phyloP scores from a whole-genome alignment of 2,888 invertebrate species.

The Oxyteleia sp. region DNA sequence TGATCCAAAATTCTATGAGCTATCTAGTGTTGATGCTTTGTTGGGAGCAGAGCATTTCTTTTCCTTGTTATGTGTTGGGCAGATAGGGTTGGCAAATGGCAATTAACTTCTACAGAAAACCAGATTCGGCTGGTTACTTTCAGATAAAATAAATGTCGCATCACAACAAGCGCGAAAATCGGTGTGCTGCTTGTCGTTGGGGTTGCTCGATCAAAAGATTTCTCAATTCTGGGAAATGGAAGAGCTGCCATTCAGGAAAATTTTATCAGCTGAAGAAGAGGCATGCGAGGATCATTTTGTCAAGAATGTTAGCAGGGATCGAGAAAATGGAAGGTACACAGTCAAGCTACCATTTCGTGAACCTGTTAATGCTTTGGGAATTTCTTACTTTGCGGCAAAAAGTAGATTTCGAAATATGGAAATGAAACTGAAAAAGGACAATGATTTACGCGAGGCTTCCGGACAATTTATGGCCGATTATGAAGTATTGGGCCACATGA shows the following conservation, averaged over 20 bases:
- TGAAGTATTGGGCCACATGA: conserved; percentile 37
- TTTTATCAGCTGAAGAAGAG: conserved; percentile 70
- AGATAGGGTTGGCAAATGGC: conserved; percentile 7
- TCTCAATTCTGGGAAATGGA: conserved; percentile 76
- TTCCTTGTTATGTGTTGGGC: conserved; percentile 8
- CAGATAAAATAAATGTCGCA: conserved; percentile 7
- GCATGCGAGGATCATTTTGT: conserved; percentile 75
- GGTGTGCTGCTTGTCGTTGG: conserved; percentile 23
- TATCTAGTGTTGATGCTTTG: background rate
- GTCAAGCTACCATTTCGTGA: conserved; percentile 41
- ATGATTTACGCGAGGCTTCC: conserved; percentile 19
- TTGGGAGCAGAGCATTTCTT: conserved; percentile 13
- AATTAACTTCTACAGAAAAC: conserved; percentile 19
- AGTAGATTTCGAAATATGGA: conserved; percentile 24
- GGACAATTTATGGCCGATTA: conserved; percentile 35
- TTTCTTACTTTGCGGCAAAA: too few relatives aligned
- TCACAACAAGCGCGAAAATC: background rate
- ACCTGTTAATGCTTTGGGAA: too few relatives aligned
- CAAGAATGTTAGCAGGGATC: conserved; percentile 68
- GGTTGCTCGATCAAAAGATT: conserved; percentile 6
- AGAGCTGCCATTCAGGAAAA: conserved; percentile 60
- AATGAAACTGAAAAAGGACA: background rate
- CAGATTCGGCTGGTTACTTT: conserved; percentile 26
- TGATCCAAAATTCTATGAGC: conserved; percentile 18
- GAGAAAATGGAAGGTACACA: conserved; percentile 62